Evolutionary conservation across 2,888 invertebrate genomes (phyloP).

Genomic region (Sinotaia quadrata): DNA sequence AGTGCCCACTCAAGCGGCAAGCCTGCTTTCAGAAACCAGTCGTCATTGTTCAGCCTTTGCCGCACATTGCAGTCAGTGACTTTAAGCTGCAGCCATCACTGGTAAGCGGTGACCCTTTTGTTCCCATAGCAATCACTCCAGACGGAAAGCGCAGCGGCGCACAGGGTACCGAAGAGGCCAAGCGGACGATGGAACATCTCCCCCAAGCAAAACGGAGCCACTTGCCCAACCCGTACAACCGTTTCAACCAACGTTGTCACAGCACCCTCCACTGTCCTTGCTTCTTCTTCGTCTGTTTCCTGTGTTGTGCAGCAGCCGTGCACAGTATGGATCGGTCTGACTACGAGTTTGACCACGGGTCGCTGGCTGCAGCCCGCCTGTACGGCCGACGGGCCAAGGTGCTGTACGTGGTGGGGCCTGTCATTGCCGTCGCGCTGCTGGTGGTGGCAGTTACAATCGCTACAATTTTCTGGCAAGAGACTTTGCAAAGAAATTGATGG

Average conservation of each 20-base stretch:
- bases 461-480: constrained; percentile 14
- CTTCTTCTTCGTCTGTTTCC: constrained; percentile 55
- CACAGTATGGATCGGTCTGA: constrained; percentile 52
- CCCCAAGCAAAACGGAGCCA: constrained; percentile 13
- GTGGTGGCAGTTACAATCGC: constrained; percentile 32
- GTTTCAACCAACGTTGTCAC: constrained; percentile 50
- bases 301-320: constrained; percentile 55
- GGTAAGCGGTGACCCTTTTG: too few species aligned
- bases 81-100: too few species aligned
- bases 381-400: constrained; percentile 43
- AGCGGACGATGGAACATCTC: neutral
- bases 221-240: constrained; percentile 49
- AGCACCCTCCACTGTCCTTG: constrained; percentile 52
- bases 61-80: neutral
- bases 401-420: constrained; percentile 45
- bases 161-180: neutral
- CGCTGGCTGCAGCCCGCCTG: constrained; percentile 37
- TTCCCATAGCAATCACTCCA: neutral
- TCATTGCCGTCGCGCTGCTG: constrained; percentile 42
- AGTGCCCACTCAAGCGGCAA: too few species aligned
- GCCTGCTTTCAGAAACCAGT: constrained; percentile 1
- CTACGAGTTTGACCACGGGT: constrained; percentile 46
- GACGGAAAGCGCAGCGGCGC: neutral
- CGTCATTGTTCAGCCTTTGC: neutral
- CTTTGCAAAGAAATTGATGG: neutral